These are phyloP conservation scores for Steromphala cineraria DNA, from an alignment of 2,888 invertebrate genomes.

Conservation along the genomic window DNA sequence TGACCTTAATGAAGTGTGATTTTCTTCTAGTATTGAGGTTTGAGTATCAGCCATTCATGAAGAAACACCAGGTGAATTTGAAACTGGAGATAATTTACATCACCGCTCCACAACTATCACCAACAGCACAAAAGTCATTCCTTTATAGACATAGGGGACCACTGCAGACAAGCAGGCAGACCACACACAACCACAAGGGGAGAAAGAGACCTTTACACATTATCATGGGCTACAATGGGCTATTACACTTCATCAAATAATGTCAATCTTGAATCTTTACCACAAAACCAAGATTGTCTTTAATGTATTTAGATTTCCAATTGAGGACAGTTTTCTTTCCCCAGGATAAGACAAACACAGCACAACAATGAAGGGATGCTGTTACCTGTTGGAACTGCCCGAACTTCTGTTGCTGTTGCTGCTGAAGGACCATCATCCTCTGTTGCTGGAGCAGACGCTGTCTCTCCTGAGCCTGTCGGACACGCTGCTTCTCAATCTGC, in stretches of 20 bases:
- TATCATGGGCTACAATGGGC: no score
- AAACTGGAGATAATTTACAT: background rate
- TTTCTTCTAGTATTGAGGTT: background rate
- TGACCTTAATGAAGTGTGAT: background rate
- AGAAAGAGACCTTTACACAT: no score
- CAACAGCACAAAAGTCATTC: background rate
- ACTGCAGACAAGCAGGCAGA: background rate
- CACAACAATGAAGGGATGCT: background rate
- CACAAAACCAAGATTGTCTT: no score
- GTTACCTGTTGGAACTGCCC: constrained; percentile 50
- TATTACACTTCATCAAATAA: no score
- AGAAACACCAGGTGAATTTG: constrained; percentile 12
- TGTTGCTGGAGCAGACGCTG: constrained; percentile 53
- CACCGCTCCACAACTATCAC: background rate
- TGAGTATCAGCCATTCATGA: no score
- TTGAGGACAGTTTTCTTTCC: no score
- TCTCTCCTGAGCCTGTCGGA: constrained; percentile 53
- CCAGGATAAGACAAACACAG: background rate
- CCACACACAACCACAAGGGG: no score
- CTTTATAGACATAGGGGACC: background rate
- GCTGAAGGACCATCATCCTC: constrained; percentile 47
- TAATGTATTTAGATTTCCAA: no score
- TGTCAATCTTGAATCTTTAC: no score
- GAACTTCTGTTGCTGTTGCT: constrained; percentile 47
- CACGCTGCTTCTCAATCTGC: constrained; percentile 59